Conservation (phyloP, 2,113 vertebrate genomes). For the Pardalotus punctatus region DNA sequence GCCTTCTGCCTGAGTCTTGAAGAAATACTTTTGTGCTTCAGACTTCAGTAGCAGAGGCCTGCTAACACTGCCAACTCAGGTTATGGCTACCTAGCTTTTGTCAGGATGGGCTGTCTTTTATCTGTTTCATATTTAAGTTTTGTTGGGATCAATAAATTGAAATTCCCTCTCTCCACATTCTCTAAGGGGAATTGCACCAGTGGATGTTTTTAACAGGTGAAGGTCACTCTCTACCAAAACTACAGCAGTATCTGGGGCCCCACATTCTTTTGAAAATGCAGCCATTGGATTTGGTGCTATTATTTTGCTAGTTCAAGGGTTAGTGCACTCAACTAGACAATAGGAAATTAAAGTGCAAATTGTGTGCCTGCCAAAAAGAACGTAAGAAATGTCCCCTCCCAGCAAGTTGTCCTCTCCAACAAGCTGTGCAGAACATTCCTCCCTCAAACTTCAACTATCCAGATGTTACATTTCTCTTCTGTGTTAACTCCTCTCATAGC, state of each 20-base stretch:
- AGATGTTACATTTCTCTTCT: not conserved
- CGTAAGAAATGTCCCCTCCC: not conserved
- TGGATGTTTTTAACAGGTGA: not conserved
- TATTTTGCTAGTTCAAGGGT: not conserved
- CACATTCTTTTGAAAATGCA: not conserved
- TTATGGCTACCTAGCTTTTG: not conserved
- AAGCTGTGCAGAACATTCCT: not conserved
- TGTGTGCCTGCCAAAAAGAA: not conserved
- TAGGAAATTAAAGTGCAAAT: not conserved
- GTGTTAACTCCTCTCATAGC: not conserved
- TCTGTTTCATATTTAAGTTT: not conserved
- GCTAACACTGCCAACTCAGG: not conserved
- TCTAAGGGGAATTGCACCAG: not conserved
- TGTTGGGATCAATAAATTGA: not conserved
- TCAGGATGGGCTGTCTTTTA: not conserved
- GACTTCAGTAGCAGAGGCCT: fast-evolving
- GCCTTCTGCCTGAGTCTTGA: not conserved
- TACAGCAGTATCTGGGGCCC: not conserved
- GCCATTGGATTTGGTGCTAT: not conserved
- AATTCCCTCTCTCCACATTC: not conserved
- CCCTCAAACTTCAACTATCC: not conserved
- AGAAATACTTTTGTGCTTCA: not conserved
- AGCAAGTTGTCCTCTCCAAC: not conserved
- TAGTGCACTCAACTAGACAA: not conserved
- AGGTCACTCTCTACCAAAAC: not conserved